Evolutionary conservation across 2,113 vertebrate species (phyloP).

Genomic region (Aplodontia rufa): DNA sequence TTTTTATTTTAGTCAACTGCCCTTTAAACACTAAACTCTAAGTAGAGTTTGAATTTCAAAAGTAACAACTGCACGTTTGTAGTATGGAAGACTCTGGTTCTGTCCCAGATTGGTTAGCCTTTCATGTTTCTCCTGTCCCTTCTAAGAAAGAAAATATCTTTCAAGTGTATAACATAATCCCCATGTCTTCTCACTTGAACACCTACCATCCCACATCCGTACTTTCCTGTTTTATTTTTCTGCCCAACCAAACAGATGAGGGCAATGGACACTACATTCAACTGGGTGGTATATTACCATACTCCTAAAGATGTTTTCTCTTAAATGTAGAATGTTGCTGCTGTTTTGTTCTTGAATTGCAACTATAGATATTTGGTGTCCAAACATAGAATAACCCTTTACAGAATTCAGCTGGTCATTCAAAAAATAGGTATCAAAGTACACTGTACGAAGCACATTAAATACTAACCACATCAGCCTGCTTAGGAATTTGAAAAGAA

Average conservation of each 20-base stretch:
- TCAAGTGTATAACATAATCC: background rate
- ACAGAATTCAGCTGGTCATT: background rate
- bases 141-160: background rate
- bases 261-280: background rate
- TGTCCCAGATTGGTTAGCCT: background rate
- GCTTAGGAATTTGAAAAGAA: background rate
- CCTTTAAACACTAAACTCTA: slow-evolving; percentile 59
- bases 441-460: background rate
- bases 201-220: background rate
- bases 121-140: background rate
- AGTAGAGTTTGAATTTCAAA: slow-evolving; percentile 58
- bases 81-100: background rate
- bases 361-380: background rate
- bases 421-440: background rate
- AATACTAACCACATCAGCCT: background rate
- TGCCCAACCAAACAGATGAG: background rate
- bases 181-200: background rate
- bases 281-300: background rate
- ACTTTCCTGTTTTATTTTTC: background rate
- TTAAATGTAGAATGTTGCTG: background rate
- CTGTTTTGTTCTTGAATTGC: background rate
- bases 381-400: background rate
- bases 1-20: slow-evolving; percentile 55
- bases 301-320: background rate
- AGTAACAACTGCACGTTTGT: background rate